phyloP scores from a whole-genome alignment of 2,888 invertebrate species.

The Gastrophysa polygoni region DNA sequence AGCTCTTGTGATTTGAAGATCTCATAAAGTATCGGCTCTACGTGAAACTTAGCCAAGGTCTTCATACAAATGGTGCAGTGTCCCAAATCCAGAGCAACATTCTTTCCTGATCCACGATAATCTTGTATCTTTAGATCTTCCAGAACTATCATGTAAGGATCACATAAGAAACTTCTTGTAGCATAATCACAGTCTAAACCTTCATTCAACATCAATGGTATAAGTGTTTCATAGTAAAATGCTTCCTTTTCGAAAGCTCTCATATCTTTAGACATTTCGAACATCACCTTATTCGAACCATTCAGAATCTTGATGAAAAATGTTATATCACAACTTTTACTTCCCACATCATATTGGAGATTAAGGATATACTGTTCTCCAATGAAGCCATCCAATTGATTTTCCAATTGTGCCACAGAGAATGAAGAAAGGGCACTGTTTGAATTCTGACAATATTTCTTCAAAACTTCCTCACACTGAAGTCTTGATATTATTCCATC shows the following conservation, averaged over 20 bases:
- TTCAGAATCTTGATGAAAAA: conserved; percentile 45
- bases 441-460: conserved; percentile 11
- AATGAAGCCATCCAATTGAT: conserved; percentile 40
- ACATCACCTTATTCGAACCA: conserved; percentile 35
- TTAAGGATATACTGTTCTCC: conserved; percentile 39
- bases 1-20: conserved; percentile 44
- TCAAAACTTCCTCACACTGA: conserved; percentile 31
- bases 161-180: conserved; percentile 44
- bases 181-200: conserved; percentile 42
- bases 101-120: conserved; percentile 39
- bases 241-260: conserved; percentile 48
- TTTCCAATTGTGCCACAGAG: conserved; percentile 26
- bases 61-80: conserved; percentile 60
- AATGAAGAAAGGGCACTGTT: conserved; percentile 23
- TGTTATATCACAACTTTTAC: conserved; percentile 16
- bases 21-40: conserved; percentile 61
- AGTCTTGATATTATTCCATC: conserved; percentile 25
- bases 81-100: conserved; percentile 57
- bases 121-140: conserved; percentile 43
- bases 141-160: conserved; percentile 42
- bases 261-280: conserved; percentile 35
- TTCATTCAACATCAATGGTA: conserved; percentile 36
- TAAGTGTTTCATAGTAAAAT: conserved; percentile 43
- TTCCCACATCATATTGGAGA: conserved; percentile 28
- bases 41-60: conserved; percentile 62